Evolutionary conservation across 2,888 invertebrate species (phyloP).

Genomic region (Nephrotoma flavescens): DNA sequence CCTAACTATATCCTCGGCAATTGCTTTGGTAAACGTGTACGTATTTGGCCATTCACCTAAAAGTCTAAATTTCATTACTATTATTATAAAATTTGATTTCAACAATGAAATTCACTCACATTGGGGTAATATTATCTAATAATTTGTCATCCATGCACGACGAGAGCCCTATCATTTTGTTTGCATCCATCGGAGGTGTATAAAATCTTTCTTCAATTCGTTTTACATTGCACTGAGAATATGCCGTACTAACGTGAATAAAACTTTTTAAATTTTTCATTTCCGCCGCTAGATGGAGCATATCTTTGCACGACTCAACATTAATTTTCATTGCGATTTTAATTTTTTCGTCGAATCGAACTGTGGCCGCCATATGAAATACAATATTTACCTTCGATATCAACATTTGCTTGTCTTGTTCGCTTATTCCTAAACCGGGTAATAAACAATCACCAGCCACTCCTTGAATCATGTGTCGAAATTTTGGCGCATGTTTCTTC

Average conservation of each 20-base stretch:
- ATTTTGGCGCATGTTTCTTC: conserved; percentile 36
- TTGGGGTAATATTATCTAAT: conserved; percentile 37
- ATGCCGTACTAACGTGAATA: conserved; percentile 44
- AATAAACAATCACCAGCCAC: conserved; percentile 38
- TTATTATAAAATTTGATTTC: neutral
- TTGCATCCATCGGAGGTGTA: conserved; percentile 35
- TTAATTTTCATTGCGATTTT: conserved; percentile 59
- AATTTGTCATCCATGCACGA: conserved; percentile 37
- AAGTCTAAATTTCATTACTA: conserved; percentile 32
- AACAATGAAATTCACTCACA: conserved; percentile 20
- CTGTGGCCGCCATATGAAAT: conserved; percentile 43
- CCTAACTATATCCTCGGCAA: conserved; percentile 64
- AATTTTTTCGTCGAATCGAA: conserved; percentile 58
- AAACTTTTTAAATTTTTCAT: conserved; percentile 37
- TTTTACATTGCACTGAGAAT: conserved; percentile 36
- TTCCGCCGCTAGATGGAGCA: conserved; percentile 47
- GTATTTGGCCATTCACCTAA: conserved; percentile 70
- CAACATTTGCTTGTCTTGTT: conserved; percentile 32
- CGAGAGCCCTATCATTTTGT: conserved; percentile 35
- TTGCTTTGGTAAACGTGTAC: conserved; percentile 80
- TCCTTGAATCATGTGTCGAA: conserved; percentile 38
- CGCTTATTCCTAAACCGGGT: conserved; percentile 35
- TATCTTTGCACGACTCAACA: conserved; percentile 49
- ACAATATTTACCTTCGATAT: conserved; percentile 35
- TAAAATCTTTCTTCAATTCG: conserved; percentile 40